These are phyloP conservation scores for Drosophila greeni DNA, from an alignment of 2,888 invertebrate species.

Conservation along the genomic window DNA sequence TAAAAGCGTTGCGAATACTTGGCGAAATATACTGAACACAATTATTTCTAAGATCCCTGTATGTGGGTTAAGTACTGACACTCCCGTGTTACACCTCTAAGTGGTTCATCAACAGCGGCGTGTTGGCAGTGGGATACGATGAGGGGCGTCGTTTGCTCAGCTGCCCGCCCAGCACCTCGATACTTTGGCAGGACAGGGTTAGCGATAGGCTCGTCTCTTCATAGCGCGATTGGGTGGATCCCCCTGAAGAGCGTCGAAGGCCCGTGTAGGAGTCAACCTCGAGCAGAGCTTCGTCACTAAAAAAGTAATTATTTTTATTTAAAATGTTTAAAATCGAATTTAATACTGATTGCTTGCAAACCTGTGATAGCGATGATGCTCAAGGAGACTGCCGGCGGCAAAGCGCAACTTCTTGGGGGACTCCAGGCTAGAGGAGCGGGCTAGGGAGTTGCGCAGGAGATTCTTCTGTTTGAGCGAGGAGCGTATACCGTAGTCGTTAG, in stretches of 20 bases:
- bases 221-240: slow-evolving; percentile 75
- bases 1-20: slow-evolving; percentile 57
- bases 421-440: slow-evolving; percentile 88
- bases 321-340: background rate
- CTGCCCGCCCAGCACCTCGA: slow-evolving; percentile 65
- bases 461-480: slow-evolving; percentile 86
- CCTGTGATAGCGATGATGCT: slow-evolving; percentile 79
- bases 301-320: background rate
- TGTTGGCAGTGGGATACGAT: slow-evolving; percentile 76
- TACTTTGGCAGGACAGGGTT: slow-evolving; percentile 76
- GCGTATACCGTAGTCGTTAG: slow-evolving; percentile 79
- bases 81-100: slow-evolving; percentile 65
- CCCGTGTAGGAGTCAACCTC: slow-evolving; percentile 77
- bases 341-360: slow-evolving; percentile 22
- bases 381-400: slow-evolving; percentile 84
- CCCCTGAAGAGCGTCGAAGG: slow-evolving; percentile 75
- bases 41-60: slow-evolving; percentile 53
- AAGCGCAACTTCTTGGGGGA: slow-evolving; percentile 90
- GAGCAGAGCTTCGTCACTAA: slow-evolving; percentile 78
- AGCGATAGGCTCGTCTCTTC: slow-evolving; percentile 76
- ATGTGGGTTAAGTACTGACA: slow-evolving; percentile 30
- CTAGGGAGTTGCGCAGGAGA: slow-evolving; percentile 81
- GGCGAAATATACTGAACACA: slow-evolving; percentile 46
- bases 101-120: slow-evolving; percentile 77
- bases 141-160: slow-evolving; percentile 69